phyloP scores from a whole-genome alignment of 2,888 invertebrate genomes.

The Neocrepidodera transversa region DNA sequence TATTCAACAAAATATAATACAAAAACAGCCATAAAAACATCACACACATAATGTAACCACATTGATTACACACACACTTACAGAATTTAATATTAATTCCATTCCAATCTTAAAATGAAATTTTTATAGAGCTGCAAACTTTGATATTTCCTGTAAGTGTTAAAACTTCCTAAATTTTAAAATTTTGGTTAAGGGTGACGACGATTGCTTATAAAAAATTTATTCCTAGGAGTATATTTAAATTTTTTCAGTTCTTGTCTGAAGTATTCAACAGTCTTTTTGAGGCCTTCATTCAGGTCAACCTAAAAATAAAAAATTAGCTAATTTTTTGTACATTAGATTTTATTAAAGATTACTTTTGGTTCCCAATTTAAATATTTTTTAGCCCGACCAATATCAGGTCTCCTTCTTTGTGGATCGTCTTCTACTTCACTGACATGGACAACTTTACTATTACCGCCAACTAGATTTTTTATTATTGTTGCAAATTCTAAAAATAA shows the following conservation, averaged over 20 bases:
- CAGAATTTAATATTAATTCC: not conserved
- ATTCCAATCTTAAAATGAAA: too few species aligned
- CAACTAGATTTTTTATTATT: slow-evolving; percentile 84
- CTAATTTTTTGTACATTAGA: too few species aligned
- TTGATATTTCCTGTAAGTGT: not conserved
- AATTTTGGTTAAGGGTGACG: slow-evolving; percentile 23
- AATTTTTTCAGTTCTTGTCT: slow-evolving; percentile 79
- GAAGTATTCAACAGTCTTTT: slow-evolving; percentile 94
- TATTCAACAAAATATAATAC: slow-evolving; percentile 35
- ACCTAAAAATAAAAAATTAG: slow-evolving; percentile 1
- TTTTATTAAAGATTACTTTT: slow-evolving; percentile 62
- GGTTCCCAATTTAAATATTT: slow-evolving; percentile 90
- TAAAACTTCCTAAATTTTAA: not conserved
- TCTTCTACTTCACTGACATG: slow-evolving; percentile 90
- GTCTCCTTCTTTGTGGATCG: slow-evolving; percentile 93
- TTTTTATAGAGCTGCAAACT: too few species aligned
- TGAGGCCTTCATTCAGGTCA: slow-evolving; percentile 82
- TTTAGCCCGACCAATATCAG: slow-evolving; percentile 91
- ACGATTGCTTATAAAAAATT: slow-evolving; percentile 37
- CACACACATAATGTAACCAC: slow-evolving; percentile 4
- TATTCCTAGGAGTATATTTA: slow-evolving; percentile 64
- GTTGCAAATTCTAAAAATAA: slow-evolving; percentile 79
- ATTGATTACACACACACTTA: not conserved
- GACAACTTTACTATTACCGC: slow-evolving; percentile 83
- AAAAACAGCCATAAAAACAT: slow-evolving; percentile 35